phyloP scores from a whole-genome alignment of 1,140 invertebrate genomes.

The Drosophila sucinea region DNA sequence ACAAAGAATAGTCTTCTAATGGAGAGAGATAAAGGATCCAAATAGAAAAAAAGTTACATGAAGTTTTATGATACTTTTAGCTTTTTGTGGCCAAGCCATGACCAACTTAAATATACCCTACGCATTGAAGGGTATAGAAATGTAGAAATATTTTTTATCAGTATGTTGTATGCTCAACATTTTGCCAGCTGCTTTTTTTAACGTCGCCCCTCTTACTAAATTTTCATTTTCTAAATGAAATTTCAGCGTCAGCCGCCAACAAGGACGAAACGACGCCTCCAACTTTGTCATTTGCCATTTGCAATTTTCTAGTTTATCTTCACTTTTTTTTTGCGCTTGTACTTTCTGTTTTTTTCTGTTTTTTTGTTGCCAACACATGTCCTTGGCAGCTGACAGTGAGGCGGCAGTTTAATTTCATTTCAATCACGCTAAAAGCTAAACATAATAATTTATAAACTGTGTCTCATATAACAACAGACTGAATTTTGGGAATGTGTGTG shows the following conservation, averaged over 20 bases:
- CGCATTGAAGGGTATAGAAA: not conserved
- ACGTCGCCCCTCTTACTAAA: constrained; percentile 54
- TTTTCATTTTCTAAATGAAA: constrained; percentile 79
- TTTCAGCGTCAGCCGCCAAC: constrained; percentile 32
- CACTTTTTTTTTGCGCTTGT: constrained; percentile 30
- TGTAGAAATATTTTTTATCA: constrained; percentile 63
- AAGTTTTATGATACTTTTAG: no score
- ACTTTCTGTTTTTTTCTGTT: constrained; percentile 28
- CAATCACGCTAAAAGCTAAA: constrained; percentile 80
- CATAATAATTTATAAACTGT: constrained; percentile 78
- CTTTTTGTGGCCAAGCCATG: no score
- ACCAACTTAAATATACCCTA: not conserved
- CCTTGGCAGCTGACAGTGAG: constrained; percentile 66
- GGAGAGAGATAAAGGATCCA: no score
- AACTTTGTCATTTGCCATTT: constrained; percentile 36
- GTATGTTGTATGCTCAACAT: constrained; percentile 13
- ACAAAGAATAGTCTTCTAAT: no score
- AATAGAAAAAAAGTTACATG: no score
- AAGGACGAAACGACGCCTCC: constrained; percentile 14
- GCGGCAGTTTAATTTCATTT: constrained; percentile 78
- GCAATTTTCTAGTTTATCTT: constrained; percentile 66
- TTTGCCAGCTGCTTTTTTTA: constrained; percentile 43
- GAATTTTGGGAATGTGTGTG: constrained; percentile 40
- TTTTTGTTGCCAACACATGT: constrained; percentile 69
- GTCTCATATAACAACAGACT: constrained; percentile 45